Evolutionary conservation across 2,113 vertebrate genomes (phyloP).

Genomic region (Oceanites oceanicus): DNA sequence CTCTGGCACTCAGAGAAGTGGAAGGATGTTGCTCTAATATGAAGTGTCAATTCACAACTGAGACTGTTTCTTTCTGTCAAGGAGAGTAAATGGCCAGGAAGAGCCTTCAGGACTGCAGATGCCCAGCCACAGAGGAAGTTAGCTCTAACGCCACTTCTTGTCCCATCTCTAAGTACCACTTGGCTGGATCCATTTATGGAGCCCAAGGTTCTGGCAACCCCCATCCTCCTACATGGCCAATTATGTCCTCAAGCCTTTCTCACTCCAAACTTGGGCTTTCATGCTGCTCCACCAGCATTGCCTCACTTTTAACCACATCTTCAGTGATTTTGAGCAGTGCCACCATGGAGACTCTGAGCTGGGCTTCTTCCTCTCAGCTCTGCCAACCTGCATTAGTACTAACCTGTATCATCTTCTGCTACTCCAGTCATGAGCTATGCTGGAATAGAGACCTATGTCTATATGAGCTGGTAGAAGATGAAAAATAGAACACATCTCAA

Average conservation of each 20-base stretch:
- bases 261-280: not conserved
- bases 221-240: rapidly evolving
- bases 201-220: not conserved
- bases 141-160: not conserved
- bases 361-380: not conserved
- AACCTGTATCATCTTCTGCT: not conserved
- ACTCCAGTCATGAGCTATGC: rapidly evolving
- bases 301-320: not conserved
- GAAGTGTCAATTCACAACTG: constrained; percentile 27
- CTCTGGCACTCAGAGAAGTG: rapidly evolving
- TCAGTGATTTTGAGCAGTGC: not conserved
- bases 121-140: not conserved
- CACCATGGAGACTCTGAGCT: not conserved
- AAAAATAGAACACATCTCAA: not conserved
- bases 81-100: not conserved
- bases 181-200: not conserved
- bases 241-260: not conserved
- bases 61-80: not conserved
- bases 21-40: not conserved
- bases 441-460: not conserved
- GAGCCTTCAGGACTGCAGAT: not conserved
- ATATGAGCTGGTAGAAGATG: not conserved
- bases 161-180: not conserved
- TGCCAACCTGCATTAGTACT: not conserved
- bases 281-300: not conserved